Percentiles rank a stretch among this genome's conserved stretches.
phyloP scores from a whole-genome alignment of 2,888 invertebrate species.

The Gastrophysa polygoni region DNA sequence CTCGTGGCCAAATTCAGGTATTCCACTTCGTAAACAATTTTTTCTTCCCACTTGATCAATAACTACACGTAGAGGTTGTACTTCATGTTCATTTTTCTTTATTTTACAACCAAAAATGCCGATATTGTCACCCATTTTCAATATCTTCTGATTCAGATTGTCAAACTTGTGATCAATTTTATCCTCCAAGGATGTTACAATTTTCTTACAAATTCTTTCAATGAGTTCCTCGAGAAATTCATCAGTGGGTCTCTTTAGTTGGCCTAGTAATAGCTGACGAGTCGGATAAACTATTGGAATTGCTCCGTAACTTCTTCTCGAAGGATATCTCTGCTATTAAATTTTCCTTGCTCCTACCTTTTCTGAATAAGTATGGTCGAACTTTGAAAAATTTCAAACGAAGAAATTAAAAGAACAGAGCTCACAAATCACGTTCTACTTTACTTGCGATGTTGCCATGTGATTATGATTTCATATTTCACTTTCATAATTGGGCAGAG shows the following conservation, averaged over 20 bases:
- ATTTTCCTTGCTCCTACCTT: background rate
- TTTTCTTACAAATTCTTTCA: no score
- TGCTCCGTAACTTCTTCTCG: background rate
- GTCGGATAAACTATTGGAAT: background rate
- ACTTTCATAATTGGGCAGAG: no score
- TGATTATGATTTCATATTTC: no score
- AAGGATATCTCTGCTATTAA: background rate
- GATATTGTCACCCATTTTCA: no score
- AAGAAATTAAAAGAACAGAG: background rate
- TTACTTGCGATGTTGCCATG: background rate
- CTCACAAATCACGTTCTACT: background rate
- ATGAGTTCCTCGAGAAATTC: background rate
- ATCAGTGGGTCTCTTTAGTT: background rate
- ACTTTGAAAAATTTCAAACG: background rate
- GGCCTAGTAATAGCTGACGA: background rate
- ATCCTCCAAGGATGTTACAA: no score
- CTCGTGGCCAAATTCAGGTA: background rate
- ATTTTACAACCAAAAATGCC: no score
- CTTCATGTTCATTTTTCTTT: no score
- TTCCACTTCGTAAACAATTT: background rate
- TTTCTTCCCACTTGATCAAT: background rate
- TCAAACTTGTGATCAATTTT: no score
- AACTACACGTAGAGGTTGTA: no score
- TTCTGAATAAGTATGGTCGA: background rate
- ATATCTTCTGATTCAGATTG: no score